A percentile compares a stretch with the other conserved stretches of the same genome.
Evolutionary conservation across 1,140 invertebrate genomes (phyloP).

Genomic region (Drosophila oshimai): DNA sequence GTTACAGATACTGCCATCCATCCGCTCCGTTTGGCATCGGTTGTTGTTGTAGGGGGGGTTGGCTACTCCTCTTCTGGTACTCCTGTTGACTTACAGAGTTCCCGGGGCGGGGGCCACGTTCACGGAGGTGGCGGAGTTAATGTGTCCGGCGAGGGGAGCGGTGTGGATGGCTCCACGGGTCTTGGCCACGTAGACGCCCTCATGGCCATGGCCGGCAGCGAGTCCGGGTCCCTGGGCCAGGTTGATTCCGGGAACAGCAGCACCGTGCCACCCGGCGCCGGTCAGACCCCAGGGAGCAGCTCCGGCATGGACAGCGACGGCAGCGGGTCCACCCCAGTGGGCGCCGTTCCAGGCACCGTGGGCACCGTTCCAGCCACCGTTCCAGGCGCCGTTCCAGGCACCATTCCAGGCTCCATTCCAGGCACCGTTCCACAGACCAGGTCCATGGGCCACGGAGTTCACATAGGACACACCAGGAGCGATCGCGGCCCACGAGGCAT

Average conservation of each 20-base stretch:
- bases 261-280: slow-evolving; percentile 59
- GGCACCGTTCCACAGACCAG: slow-evolving; percentile 55
- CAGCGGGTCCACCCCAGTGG: slow-evolving; percentile 58
- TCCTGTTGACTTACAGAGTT: slow-evolving; percentile 70
- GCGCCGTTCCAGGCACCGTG: slow-evolving; percentile 50
- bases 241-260: slow-evolving; percentile 71
- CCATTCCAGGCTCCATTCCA: slow-evolving; percentile 58
- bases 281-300: slow-evolving; percentile 61
- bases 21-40: slow-evolving; percentile 58
- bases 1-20: slow-evolving; percentile 16
- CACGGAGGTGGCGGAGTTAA: slow-evolving; percentile 78
- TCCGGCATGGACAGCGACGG: slow-evolving; percentile 61
- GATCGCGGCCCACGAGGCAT: slow-evolving; percentile 67
- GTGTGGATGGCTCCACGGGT: slow-evolving; percentile 84
- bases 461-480: slow-evolving; percentile 75
- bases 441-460: slow-evolving; percentile 59
- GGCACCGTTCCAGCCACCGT: slow-evolving; percentile 42
- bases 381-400: slow-evolving; percentile 64
- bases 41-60: slow-evolving; percentile 1
- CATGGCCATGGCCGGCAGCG: slow-evolving; percentile 60
- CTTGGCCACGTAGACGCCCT: slow-evolving; percentile 84
- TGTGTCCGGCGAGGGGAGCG: slow-evolving; percentile 83
- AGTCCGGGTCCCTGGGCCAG: slow-evolving; percentile 70
- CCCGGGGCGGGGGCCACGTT: slow-evolving; percentile 84
- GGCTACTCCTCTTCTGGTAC: too few species aligned